Conservation (phyloP, 2,888 invertebrate genomes). For the Gryllus longicercus region DNA sequence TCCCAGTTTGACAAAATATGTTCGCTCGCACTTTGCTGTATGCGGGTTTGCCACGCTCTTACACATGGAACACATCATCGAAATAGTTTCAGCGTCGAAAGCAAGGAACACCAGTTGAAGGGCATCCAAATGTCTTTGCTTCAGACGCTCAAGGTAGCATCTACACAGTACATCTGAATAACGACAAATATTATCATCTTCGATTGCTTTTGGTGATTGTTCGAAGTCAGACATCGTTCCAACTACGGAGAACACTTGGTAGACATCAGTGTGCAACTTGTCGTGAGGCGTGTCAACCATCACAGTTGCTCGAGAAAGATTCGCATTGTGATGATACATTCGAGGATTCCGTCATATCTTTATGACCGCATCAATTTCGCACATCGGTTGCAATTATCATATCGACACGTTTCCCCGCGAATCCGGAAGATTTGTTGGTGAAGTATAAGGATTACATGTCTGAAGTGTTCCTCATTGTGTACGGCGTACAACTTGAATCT, state of each 20-base stretch:
- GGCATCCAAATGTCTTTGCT: slow-evolving; percentile 34
- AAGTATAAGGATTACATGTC: neutral
- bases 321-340: neutral
- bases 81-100: slow-evolving; percentile 25
- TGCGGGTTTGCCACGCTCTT: slow-evolving; percentile 38
- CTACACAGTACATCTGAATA: slow-evolving; percentile 40
- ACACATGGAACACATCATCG: slow-evolving; percentile 34
- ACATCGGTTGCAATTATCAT: neutral
- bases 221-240: neutral
- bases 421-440: neutral
- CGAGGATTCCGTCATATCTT: neutral
- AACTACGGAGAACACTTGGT: neutral
- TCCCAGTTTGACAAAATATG: neutral
- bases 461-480: neutral
- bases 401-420: neutral
- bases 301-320: neutral
- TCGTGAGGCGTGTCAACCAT: neutral
- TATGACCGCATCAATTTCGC: neutral
- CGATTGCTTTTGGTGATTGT: slow-evolving; percentile 31
- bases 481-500: neutral
- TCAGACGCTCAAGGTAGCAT: slow-evolving; percentile 35
- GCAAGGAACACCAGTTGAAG: slow-evolving; percentile 26
- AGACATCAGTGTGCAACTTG: neutral
- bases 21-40: slow-evolving; percentile 29
- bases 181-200: slow-evolving; percentile 39